Evolutionary conservation across 2,113 vertebrate genomes (phyloP).

Genomic region (Coptodon bakossiorum): DNA sequence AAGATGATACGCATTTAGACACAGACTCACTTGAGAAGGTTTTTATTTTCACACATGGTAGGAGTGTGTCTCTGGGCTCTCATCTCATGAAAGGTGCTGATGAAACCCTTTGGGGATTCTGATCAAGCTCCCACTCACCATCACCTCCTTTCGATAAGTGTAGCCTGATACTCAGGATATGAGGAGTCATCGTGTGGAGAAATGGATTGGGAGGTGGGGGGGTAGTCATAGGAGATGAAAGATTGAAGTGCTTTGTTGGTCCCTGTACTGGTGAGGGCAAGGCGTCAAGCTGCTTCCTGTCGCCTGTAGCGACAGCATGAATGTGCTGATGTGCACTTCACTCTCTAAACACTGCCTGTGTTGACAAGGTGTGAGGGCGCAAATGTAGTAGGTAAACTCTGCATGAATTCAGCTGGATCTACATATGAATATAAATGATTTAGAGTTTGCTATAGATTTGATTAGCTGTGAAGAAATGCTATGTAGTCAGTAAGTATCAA

Average conservation of each 20-base stretch:
- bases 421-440: constrained; percentile 11
- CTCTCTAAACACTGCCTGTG: constrained; percentile 31
- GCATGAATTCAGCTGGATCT: neutral
- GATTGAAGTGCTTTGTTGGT: constrained; percentile 49
- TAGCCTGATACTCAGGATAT: constrained; percentile 42
- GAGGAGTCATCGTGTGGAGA: constrained; percentile 27
- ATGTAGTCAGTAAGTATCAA: neutral
- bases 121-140: constrained; percentile 5
- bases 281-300: constrained; percentile 49
- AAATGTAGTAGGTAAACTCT: constrained; percentile 1
- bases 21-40: neutral
- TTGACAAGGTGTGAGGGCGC: constrained; percentile 33
- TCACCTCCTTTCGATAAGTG: constrained; percentile 20
- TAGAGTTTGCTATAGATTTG: neutral
- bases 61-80: constrained; percentile 9
- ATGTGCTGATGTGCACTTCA: constrained; percentile 34
- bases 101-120: constrained; percentile 31
- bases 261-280: constrained; percentile 16
- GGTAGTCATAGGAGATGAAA: constrained; percentile 64
- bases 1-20: constrained; percentile 2
- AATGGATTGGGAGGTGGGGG: constrained; percentile 33
- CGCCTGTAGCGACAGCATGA: constrained; percentile 23
- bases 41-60: constrained; percentile 6
- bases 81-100: constrained; percentile 37
- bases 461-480: neutral